Evolutionary conservation across 2,113 vertebrate genomes (phyloP).

Genomic region (Poicephalus gulielmi): DNA sequence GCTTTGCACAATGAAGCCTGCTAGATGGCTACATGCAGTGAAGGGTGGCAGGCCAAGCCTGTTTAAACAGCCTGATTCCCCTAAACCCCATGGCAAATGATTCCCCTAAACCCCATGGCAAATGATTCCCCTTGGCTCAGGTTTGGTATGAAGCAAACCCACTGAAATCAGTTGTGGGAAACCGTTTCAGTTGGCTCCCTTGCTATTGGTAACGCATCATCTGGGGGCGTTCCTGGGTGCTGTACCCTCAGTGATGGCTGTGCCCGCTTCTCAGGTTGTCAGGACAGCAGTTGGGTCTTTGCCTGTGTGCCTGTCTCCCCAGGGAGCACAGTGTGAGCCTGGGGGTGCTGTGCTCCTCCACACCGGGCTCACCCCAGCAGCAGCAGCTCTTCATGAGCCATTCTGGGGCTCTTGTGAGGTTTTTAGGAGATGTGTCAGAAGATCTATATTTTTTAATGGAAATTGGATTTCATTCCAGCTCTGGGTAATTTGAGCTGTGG

Average conservation of each 20-base stretch:
- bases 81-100: not conserved
- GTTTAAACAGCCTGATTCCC: not conserved
- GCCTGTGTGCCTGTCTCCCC: fast-evolving
- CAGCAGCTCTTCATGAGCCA: not conserved
- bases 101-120: not conserved
- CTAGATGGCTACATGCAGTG: not conserved
- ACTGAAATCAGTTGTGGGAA: not conserved
- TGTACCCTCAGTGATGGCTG: not conserved
- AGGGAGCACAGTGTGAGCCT: not conserved
- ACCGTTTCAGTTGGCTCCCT: not conserved
- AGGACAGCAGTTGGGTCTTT: not conserved
- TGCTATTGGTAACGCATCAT: fast-evolving
- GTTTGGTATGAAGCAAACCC: not conserved
- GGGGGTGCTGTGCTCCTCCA: fast-evolving
- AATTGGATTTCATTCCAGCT: conserved; percentile 13
- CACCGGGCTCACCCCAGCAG: fast-evolving
- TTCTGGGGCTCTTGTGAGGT: not conserved
- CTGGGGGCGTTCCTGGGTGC: not conserved
- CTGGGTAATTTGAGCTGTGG: conserved; percentile 6
- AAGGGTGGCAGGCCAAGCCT: not conserved
- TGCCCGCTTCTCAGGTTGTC: not conserved
- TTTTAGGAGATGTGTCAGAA: not conserved
- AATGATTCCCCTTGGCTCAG: not conserved
- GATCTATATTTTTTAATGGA: not conserved
- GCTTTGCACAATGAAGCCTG: not conserved